Evolutionary conservation across 2,888 invertebrate species (phyloP).

Genomic region (Deroplatys truncata): DNA sequence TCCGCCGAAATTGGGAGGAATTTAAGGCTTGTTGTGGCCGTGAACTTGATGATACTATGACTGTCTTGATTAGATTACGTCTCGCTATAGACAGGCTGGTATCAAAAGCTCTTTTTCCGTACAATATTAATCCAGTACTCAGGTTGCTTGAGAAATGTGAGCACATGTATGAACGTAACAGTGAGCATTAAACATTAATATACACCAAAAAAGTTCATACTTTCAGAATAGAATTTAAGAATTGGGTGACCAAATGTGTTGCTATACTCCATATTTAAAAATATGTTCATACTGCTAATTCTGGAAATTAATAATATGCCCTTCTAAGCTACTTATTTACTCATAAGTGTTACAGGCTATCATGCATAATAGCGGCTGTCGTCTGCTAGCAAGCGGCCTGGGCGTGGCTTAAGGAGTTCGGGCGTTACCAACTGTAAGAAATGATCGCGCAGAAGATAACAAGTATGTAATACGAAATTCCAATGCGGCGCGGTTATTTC

Average conservation of each 20-base stretch:
- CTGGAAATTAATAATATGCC: no score
- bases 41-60: conserved; percentile 76
- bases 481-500: no score
- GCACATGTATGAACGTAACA: conserved; percentile 75
- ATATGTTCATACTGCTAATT: no score
- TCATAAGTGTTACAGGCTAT: no score
- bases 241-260: not conserved
- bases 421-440: no score
- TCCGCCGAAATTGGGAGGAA: conserved; percentile 76
- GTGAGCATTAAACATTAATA: not conserved
- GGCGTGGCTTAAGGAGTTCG: no score
- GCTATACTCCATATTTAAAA: no score
- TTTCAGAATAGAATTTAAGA: not conserved
- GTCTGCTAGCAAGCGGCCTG: no score
- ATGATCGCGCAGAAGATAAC: no score
- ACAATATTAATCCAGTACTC: conserved; percentile 84
- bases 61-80: conserved; percentile 72
- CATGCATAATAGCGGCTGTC: no score
- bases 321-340: no score
- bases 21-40: conserved; percentile 73
- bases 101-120: conserved; percentile 78
- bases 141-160: conserved; percentile 80
- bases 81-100: conserved; percentile 79
- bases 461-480: no score
- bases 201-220: not conserved